Conservation (phyloP, 2,888 invertebrate species). For the Tuta absoluta region DNA sequence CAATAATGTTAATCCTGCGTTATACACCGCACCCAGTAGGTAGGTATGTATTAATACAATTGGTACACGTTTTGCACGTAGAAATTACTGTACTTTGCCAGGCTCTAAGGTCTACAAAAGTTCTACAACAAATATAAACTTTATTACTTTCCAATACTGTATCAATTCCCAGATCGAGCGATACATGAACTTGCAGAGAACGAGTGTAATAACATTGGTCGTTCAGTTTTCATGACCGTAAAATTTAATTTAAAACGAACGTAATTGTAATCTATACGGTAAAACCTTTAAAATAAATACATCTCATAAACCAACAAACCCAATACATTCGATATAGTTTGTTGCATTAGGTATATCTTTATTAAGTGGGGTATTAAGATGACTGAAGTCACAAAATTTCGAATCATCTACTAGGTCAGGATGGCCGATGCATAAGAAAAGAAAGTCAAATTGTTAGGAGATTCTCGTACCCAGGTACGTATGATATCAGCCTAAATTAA, state of each 20-base stretch:
- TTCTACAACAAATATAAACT: slow-evolving; percentile 12
- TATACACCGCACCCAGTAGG: background rate
- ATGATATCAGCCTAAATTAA: background rate
- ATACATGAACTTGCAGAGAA: background rate
- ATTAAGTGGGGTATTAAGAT: too few species aligned
- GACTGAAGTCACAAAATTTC: too few species aligned
- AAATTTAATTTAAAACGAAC: slow-evolving; percentile 10
- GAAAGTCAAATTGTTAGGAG: too few species aligned
- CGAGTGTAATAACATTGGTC: slow-evolving; percentile 11
- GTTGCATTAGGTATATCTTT: too few species aligned
- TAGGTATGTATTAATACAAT: background rate
- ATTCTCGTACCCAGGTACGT: too few species aligned
- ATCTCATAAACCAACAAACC: background rate
- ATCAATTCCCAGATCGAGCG: slow-evolving; percentile 5
- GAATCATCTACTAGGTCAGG: too few species aligned
- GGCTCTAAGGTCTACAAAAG: slow-evolving; percentile 9
- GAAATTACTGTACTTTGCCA: background rate
- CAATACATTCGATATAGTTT: too few species aligned
- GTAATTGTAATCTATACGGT: background rate
- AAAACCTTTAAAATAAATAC: too few species aligned
- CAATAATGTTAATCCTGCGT: background rate
- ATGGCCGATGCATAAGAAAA: too few species aligned
- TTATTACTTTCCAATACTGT: slow-evolving; percentile 20
- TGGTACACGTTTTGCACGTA: background rate
- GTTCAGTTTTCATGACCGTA: background rate